Evolutionary conservation across 1,140 invertebrate species (phyloP).

Genomic region (Trichomalopsis sarcophagae): DNA sequence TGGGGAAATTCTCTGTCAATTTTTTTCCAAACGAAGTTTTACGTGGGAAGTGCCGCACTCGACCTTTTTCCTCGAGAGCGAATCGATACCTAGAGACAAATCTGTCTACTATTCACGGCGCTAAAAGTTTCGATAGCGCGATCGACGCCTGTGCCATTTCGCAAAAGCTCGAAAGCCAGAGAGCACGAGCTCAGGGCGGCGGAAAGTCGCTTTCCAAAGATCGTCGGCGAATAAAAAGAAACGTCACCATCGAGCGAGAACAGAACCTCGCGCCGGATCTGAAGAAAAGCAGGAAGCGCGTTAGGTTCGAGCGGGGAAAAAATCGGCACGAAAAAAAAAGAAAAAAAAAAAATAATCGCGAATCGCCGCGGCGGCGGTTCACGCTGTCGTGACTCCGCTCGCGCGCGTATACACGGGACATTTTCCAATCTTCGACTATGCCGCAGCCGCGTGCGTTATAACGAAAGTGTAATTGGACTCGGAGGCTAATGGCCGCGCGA

Average conservation of each 20-base stretch:
- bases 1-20: constrained; percentile 20
- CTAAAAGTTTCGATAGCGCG: not conserved
- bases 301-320: not conserved
- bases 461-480: constrained; percentile 1
- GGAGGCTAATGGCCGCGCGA: constrained; percentile 6
- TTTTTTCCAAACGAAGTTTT: not conserved
- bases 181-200: constrained; percentile 16
- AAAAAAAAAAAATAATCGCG: not conserved
- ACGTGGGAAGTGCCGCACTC: not conserved
- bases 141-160: constrained; percentile 2
- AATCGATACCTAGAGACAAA: not conserved
- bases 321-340: not conserved
- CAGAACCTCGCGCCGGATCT: constrained; percentile 1
- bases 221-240: constrained; percentile 3
- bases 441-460: not conserved
- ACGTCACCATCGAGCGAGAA: not conserved
- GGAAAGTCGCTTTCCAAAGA: constrained; percentile 30
- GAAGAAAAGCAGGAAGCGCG: constrained; percentile 48
- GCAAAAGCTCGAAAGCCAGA: constrained; percentile 30
- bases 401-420: not conserved
- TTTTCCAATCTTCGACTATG: constrained; percentile 31
- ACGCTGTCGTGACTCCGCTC: not conserved
- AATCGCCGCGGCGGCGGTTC: not conserved
- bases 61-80: no score
- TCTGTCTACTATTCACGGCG: not conserved